Evolutionary conservation across 2,888 invertebrate genomes (phyloP), one percentile per base, ranked within the genome.

Genomic region (Charanyca ferruginea): DNA sequence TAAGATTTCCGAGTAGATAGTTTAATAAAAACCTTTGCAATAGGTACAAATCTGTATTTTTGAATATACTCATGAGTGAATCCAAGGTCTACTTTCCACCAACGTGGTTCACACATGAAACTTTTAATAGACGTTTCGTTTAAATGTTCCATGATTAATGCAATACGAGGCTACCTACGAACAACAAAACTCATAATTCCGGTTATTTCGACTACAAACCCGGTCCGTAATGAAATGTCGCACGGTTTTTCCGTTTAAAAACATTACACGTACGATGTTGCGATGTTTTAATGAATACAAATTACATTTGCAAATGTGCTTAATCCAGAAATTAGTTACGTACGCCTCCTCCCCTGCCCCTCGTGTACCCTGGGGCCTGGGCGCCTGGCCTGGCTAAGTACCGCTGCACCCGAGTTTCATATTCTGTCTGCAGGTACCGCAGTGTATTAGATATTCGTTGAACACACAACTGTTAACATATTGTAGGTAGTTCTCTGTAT

Each of bases 251-350:
- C 71, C 68, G 71, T 79, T 77, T 75, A 80, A 83, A 81, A 89
- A 88, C 89, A 85, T 87, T 86, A 85, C 90, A 89, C 90, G 91
- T 91, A 88, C 87, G 83, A 68, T 76, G 82, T 71, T 80, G 83
- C 79, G 83, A 84, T 86, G 90, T 91, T 91, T 92, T 93, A 93
- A 94, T 94, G 93, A 93, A 94, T 94, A 94, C 91, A 94, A 94
- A 95, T 94, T 93, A 94, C 93, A 87, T 94, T 95, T 93, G 93
- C 93, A 94, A 95, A 95, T 94, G 91, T 92, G 90, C 90, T 91
- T 95, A 95, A 95, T 95, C 94, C 94, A 87, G 89, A 94, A 94
- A 95, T 95, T 94, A 94, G 94, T 94, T 89, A 89, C 90, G 88
- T 60, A 42, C n/a, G n/a, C n/a, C 69, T 84, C 85, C 83, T 75